phyloP scores from a whole-genome alignment of 2,888 invertebrate species.

The Nowickia ferox region DNA sequence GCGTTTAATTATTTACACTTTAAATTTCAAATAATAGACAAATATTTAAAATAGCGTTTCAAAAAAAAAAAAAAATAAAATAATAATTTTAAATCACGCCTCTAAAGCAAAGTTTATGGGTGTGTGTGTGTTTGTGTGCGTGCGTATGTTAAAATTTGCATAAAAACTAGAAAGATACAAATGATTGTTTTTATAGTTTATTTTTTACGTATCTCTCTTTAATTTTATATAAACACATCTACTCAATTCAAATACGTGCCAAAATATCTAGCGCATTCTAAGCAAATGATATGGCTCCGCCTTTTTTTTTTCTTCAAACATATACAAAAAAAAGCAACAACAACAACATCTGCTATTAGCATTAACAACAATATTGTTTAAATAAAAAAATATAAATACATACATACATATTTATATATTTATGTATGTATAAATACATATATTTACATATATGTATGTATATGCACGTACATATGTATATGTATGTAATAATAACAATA shows the following conservation, averaged over 20 bases:
- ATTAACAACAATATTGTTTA: conserved; percentile 48
- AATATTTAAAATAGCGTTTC: conserved; percentile 12
- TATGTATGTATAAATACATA: neutral
- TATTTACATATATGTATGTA: neutral
- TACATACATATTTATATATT: neutral
- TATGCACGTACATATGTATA: too few species aligned
- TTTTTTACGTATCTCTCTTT: conserved; percentile 17
- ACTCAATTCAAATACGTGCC: conserved; percentile 64
- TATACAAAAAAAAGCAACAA: conserved; percentile 9
- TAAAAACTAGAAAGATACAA: conserved; percentile 16
- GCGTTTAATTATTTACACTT: conserved; percentile 50
- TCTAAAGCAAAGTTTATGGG: conserved; percentile 3
- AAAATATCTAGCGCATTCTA: conserved; percentile 52
- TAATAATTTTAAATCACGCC: conserved; percentile 59
- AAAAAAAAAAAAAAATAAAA: conserved; percentile 16
- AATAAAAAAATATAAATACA: conserved; percentile 7
- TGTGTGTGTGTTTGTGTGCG: neutral
- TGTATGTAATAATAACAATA: conserved; percentile 1
- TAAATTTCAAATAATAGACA: conserved; percentile 18
- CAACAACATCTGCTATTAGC: conserved; percentile 14
- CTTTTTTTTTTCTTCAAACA: conserved; percentile 53
- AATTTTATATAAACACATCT: conserved; percentile 8
- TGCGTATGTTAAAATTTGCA: neutral
- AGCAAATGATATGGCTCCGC: conserved; percentile 63
- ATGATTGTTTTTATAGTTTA: conserved; percentile 22